phyloP scores from a whole-genome alignment of 2,797 vertebrate genomes.

The Ataeniobius toweri region DNA sequence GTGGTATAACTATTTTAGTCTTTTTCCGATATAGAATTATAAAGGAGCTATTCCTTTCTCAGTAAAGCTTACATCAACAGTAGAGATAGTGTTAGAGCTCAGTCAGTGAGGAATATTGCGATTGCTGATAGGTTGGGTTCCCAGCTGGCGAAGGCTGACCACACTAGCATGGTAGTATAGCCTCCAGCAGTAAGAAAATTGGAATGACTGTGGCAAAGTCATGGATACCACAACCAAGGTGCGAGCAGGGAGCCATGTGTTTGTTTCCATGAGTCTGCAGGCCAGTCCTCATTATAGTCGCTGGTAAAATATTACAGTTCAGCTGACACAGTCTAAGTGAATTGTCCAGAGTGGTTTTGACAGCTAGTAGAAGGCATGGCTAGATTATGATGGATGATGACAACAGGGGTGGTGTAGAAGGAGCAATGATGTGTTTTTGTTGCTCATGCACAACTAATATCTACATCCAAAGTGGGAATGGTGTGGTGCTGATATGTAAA shows the following conservation, averaged over 20 bases:
- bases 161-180: slow-evolving; percentile 58
- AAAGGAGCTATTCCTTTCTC: slow-evolving; percentile 38
- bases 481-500: slow-evolving; percentile 38
- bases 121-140: slow-evolving; percentile 62
- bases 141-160: slow-evolving; percentile 68
- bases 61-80: slow-evolving; percentile 33
- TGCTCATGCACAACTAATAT: slow-evolving; percentile 69
- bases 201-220: slow-evolving; percentile 73
- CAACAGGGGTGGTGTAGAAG: slow-evolving; percentile 67
- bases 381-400: slow-evolving; percentile 80
- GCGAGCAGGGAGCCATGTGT: slow-evolving; percentile 69
- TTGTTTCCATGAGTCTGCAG: slow-evolving; percentile 69
- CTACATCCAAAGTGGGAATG: slow-evolving; percentile 60
- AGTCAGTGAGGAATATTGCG: slow-evolving; percentile 62
- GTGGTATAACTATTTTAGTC: no score
- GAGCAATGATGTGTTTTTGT: slow-evolving; percentile 70
- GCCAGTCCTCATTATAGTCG: slow-evolving; percentile 73
- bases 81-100: slow-evolving; percentile 54
- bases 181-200: slow-evolving; percentile 68
- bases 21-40: neutral
- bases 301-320: slow-evolving; percentile 77
- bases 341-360: slow-evolving; percentile 77
- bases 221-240: slow-evolving; percentile 65
- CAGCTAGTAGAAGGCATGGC: slow-evolving; percentile 72
- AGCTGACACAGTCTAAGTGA: slow-evolving; percentile 77